Evolutionary conservation across 2,797 vertebrate genomes (phyloP).

Genomic region (Naso thynnoides): DNA sequence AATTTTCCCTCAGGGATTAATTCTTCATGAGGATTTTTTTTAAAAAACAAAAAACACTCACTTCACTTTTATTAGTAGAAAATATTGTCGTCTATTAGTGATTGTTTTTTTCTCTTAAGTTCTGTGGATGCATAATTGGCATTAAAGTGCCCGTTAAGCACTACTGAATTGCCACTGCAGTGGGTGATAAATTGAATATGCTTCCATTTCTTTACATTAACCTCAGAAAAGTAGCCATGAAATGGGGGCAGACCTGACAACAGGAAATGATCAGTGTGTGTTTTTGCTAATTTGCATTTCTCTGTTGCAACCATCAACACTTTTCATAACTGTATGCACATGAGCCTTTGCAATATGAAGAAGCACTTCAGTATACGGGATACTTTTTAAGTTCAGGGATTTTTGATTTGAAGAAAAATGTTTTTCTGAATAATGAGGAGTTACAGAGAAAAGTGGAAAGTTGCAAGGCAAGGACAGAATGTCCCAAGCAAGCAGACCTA

Average conservation of each 20-base stretch:
- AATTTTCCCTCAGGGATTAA: slow-evolving; percentile 54
- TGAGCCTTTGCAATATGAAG: too few relatives aligned
- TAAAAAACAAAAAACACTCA: slow-evolving; percentile 47
- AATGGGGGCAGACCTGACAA: slow-evolving; percentile 11
- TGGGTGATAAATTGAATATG: slow-evolving; percentile 40
- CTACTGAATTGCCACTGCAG: slow-evolving; percentile 16
- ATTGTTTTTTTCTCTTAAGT: background rate
- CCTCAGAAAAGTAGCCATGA: slow-evolving; percentile 21
- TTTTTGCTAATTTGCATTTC: background rate
- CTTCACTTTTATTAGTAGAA: slow-evolving; percentile 48
- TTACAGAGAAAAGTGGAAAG: background rate
- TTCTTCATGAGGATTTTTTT: slow-evolving; percentile 35
- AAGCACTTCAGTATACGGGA: background rate
- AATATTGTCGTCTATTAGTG: slow-evolving; percentile 39
- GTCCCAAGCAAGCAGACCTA: background rate
- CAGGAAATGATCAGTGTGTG: background rate
- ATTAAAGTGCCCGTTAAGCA: slow-evolving; percentile 43
- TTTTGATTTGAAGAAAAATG: background rate
- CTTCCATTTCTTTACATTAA: slow-evolving; percentile 21
- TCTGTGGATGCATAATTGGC: slow-evolving; percentile 49
- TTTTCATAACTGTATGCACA: too few relatives aligned
- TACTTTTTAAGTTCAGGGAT: background rate
- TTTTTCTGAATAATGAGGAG: background rate
- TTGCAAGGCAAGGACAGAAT: slow-evolving; percentile 1
- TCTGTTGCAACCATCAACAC: too few relatives aligned